Evolutionary conservation across 2,113 vertebrate species (phyloP).

Genomic region (Chelonoidis abingdonii): DNA sequence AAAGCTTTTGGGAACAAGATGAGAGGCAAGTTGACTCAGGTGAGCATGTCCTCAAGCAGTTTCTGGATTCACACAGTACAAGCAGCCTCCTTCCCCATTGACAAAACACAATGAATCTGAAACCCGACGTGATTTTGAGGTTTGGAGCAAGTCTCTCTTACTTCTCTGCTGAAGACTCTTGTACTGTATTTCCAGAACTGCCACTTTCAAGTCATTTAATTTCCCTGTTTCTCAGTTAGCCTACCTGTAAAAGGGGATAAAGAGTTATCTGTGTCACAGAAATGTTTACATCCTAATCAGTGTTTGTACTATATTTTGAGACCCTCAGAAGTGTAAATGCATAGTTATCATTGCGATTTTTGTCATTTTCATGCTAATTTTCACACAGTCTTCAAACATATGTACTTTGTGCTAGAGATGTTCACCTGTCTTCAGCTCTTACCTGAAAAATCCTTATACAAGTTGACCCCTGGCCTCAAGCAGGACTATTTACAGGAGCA

Average conservation of each 20-base stretch:
- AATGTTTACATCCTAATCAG: not conserved
- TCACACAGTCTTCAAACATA: not conserved
- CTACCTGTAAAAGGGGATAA: not conserved
- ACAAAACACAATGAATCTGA: not conserved
- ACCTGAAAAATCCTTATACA: not conserved
- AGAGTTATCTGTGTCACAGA: not conserved
- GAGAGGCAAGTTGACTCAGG: not conserved
- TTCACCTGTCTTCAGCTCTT: not conserved
- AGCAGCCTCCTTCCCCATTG: not conserved
- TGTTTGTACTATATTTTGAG: slow-evolving; percentile 36
- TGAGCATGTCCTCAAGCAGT: rapidly evolving
- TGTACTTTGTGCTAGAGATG: not conserved
- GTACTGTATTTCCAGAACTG: slow-evolving; percentile 18
- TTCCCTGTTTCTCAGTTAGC: not conserved
- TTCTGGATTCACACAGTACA: not conserved
- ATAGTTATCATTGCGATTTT: not conserved
- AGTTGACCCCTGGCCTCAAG: not conserved
- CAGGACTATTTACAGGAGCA: not conserved
- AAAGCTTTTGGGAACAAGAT: not conserved
- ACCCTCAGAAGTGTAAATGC: not conserved
- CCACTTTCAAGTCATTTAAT: not conserved
- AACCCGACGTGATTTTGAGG: not conserved
- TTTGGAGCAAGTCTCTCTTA: not conserved
- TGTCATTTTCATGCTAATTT: slow-evolving; percentile 9
- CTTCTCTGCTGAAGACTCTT: not conserved